A percentile compares a stretch with the other conserved stretches of the same genome.
Evolutionary conservation across 2,113 vertebrate species (phyloP).

Genomic region (Vulpes ferrilata): DNA sequence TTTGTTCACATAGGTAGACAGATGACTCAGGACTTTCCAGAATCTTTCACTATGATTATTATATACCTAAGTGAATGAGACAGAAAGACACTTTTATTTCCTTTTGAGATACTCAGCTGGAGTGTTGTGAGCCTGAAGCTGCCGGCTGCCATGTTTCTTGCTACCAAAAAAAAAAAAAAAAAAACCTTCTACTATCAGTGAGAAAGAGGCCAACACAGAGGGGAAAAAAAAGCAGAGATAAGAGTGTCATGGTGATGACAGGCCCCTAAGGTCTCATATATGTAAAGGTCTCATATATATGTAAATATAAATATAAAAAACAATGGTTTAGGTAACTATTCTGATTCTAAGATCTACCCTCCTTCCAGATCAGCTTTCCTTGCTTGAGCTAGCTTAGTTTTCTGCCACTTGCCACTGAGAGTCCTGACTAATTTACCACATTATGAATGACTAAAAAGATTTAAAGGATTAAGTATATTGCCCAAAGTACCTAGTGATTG

Average conservation of each 20-base stretch:
- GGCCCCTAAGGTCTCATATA: neutral
- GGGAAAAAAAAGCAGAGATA: neutral
- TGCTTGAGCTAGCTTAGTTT: neutral
- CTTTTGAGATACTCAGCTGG: neutral
- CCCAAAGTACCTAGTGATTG: neutral
- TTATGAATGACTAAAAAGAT: neutral
- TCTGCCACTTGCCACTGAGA: neutral
- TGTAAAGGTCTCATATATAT: neutral
- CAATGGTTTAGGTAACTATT: neutral
- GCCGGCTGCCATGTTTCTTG: neutral
- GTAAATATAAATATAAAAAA: neutral
- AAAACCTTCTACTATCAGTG: neutral
- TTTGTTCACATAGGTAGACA: neutral
- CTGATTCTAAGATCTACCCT: neutral
- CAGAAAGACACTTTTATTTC: neutral
- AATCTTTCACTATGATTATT: slow-evolving; percentile 22
- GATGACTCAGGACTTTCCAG: slow-evolving; percentile 12
- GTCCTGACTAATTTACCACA: neutral
- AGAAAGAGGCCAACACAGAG: neutral
- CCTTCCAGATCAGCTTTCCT: neutral
- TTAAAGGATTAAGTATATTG: slow-evolving; percentile 9
- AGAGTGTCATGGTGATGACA: neutral
- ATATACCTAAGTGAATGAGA: neutral
- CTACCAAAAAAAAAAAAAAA: neutral
- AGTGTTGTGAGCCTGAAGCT: neutral